Percentiles rank a stretch among this genome's conserved stretches.
phyloP scores from a whole-genome alignment of 2,888 invertebrate species.

The Pterobdella sp. region DNA sequence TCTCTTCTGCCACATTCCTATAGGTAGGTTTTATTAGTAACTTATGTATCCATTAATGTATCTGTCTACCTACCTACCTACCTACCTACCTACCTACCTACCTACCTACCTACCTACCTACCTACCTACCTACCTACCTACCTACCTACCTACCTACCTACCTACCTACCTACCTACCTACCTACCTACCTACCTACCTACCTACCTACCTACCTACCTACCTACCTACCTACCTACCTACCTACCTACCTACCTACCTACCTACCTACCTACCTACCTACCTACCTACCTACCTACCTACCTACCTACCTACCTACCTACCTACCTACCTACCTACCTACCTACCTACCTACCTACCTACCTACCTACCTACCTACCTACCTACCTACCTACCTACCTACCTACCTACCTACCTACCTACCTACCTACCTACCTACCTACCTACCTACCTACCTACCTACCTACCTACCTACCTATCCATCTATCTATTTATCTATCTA shows the following conservation, averaged over 20 bases:
- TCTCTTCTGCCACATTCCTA: too few species aligned
- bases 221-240: constrained; percentile 21
- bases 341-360: constrained; percentile 25
- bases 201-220: constrained; percentile 22
- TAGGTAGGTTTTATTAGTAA: too few species aligned
- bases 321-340: constrained; percentile 25
- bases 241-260: constrained; percentile 25
- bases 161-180: constrained; percentile 22
- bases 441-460: constrained; percentile 25
- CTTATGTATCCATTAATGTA: too few species aligned
- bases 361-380: constrained; percentile 25
- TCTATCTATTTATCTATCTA: too few species aligned
- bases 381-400: constrained; percentile 25
- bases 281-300: constrained; percentile 25
- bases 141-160: constrained; percentile 22
- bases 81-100: background rate
- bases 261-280: constrained; percentile 25
- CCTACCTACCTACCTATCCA: constrained; percentile 22
- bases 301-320: constrained; percentile 25
- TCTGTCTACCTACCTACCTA: too few species aligned
- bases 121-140: constrained; percentile 22
- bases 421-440: constrained; percentile 25
- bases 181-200: constrained; percentile 22
- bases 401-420: constrained; percentile 25
- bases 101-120: constrained; percentile 18